Evolutionary conservation across 1,140 invertebrate genomes (phyloP).

Genomic region (Ceratosolen fusciceps): DNA sequence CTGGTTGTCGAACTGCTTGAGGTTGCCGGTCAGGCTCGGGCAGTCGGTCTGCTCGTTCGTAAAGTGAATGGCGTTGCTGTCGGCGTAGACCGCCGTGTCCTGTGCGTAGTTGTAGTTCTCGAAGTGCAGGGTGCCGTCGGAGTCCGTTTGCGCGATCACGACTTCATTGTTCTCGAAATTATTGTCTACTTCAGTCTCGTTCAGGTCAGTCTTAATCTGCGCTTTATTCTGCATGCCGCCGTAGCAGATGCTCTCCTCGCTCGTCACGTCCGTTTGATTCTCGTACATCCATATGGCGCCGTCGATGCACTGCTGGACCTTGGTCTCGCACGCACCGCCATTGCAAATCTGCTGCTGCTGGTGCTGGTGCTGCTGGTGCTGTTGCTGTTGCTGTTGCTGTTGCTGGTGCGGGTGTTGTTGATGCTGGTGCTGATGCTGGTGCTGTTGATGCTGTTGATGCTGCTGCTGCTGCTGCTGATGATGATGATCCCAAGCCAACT

Average conservation of each 20-base stretch:
- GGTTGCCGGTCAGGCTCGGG: slow-evolving; percentile 36
- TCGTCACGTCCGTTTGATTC: slow-evolving; percentile 2
- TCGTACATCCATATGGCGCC: slow-evolving; percentile 55
- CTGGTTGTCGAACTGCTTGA: slow-evolving; percentile 43
- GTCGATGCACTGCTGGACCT: slow-evolving; percentile 38
- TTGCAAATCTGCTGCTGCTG: slow-evolving; percentile 44
- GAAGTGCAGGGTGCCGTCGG: slow-evolving; percentile 41
- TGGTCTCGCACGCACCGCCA: slow-evolving; percentile 47
- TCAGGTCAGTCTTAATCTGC: slow-evolving; percentile 57
- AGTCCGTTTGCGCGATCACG: slow-evolving; percentile 41
- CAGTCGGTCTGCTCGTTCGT: slow-evolving; percentile 22
- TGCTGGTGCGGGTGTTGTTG: too few relatives aligned
- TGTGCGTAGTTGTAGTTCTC: slow-evolving; percentile 45
- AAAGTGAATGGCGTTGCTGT: slow-evolving; percentile 41
- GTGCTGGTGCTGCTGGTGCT: too few relatives aligned
- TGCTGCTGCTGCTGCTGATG: too few relatives aligned
- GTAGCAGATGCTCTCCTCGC: slow-evolving; percentile 50
- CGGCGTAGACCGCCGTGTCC: slow-evolving; percentile 34
- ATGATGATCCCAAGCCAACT: slow-evolving; percentile 48
- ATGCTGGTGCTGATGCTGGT: too few relatives aligned
- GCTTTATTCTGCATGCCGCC: slow-evolving; percentile 53
- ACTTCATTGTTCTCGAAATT: slow-evolving; percentile 46
- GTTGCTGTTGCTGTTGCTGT: too few relatives aligned
- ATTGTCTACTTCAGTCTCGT: slow-evolving; percentile 57
- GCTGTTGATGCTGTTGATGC: too few relatives aligned